A percentile compares a stretch with the other conserved stretches of the same genome.
These are phyloP conservation scores for Planiliza haematocheilus DNA, from an alignment of 2,113 vertebrate genomes.

Conservation along the genomic window DNA sequence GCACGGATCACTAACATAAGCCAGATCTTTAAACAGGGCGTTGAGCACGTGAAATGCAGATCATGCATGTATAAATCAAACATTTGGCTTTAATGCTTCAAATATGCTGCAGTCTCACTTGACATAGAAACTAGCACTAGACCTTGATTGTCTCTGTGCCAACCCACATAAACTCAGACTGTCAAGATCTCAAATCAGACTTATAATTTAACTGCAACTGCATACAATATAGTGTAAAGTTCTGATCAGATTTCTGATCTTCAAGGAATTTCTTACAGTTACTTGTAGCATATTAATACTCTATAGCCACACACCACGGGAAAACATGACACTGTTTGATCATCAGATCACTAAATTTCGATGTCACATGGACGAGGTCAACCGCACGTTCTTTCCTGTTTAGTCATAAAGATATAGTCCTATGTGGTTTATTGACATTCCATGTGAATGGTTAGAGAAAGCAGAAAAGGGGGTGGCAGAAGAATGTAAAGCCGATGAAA, in stretches of 20 bases:
- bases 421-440: too few species aligned
- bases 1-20: conserved; percentile 19
- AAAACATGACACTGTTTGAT: background rate
- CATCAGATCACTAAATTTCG: too few species aligned
- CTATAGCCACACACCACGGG: accelerated
- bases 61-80: too few species aligned
- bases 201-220: too few species aligned
- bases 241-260: too few species aligned
- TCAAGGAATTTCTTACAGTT: background rate
- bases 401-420: background rate
- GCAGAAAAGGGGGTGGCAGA: background rate
- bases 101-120: background rate
- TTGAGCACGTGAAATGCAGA: background rate
- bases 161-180: too few species aligned
- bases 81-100: background rate
- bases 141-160: too few species aligned
- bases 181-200: too few species aligned
- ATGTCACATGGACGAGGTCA: background rate
- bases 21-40: background rate
- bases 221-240: background rate
- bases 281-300: background rate
- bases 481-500: background rate
- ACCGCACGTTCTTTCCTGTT: background rate
- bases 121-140: too few species aligned
- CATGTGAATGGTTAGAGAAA: too few species aligned